Percentiles rank a stretch among this genome's conserved stretches.
phyloP scores from a whole-genome alignment of 2,113 vertebrate genomes.

The Melierax canorus region DNA sequence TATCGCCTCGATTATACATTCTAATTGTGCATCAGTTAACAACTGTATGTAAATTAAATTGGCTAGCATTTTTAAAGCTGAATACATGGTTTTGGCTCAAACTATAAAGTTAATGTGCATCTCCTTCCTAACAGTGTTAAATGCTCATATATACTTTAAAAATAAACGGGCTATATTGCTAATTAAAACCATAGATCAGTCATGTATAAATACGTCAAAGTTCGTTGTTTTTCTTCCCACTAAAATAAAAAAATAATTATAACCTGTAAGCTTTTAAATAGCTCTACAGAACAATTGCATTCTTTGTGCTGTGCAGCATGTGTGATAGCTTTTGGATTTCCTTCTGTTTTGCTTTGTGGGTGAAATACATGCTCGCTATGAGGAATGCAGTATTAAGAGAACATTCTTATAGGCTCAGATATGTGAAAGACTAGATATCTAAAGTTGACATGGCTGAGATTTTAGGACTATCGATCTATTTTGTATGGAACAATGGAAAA shows the following conservation, averaged over 20 bases:
- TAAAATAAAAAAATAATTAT: not conserved
- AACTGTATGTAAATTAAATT: not conserved
- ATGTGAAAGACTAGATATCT: not conserved
- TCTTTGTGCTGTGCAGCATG: not conserved
- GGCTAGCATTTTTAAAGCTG: not conserved
- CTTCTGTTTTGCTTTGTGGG: not conserved
- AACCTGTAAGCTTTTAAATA: not conserved
- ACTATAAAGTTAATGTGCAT: not conserved
- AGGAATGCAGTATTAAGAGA: not conserved
- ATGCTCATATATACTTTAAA: not conserved
- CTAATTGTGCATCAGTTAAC: not conserved
- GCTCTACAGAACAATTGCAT: not conserved
- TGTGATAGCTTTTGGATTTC: not conserved
- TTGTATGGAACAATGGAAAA: not conserved
- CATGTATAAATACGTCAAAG: not conserved
- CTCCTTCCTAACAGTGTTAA: not conserved
- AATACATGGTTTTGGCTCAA: not conserved
- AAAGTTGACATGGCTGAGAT: not conserved
- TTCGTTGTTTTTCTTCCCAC: fast-evolving
- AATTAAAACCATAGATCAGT: not conserved
- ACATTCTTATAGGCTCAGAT: not conserved
- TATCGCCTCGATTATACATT: not conserved
- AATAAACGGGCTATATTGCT: not conserved
- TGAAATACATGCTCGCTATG: not conserved
- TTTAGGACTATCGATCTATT: not conserved